A percentile compares a stretch with the other conserved stretches of the same genome.
phyloP scores from a whole-genome alignment of 2,797 vertebrate genomes.

The Sebastiscus albofasciatus region DNA sequence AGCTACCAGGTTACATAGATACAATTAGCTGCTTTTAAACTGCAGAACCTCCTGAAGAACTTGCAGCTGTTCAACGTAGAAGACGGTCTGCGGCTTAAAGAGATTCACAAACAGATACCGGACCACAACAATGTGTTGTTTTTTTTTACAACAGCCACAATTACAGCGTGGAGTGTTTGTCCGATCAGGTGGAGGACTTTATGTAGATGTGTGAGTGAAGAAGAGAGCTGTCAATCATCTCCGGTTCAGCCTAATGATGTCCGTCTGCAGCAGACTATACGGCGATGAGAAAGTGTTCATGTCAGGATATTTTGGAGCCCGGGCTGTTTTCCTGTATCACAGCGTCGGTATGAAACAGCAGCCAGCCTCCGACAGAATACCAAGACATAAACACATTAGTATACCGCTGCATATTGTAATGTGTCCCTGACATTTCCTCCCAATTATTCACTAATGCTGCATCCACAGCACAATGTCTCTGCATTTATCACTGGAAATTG shows the following conservation, averaged over 20 bases:
- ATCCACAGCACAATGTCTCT: slow-evolving; percentile 68
- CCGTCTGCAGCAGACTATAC: neutral
- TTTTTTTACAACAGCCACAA: neutral
- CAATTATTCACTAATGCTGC: slow-evolving; percentile 75
- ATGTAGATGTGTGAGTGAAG: slow-evolving; percentile 12
- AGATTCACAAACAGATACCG: neutral
- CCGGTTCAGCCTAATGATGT: neutral
- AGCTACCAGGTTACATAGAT: too few relatives aligned
- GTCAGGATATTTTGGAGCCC: slow-evolving; percentile 20
- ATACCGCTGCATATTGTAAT: slow-evolving; percentile 67
- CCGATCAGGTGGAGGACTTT: neutral
- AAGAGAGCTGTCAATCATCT: slow-evolving; percentile 25
- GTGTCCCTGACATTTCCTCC: slow-evolving; percentile 72
- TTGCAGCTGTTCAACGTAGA: too few relatives aligned
- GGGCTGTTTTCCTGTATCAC: slow-evolving; percentile 30
- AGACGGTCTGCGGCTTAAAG: neutral
- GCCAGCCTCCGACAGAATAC: slow-evolving; percentile 29
- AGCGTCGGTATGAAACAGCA: slow-evolving; percentile 21
- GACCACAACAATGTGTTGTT: neutral
- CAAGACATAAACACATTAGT: slow-evolving; percentile 66
- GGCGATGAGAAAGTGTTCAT: neutral
- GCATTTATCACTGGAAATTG: slow-evolving; percentile 76
- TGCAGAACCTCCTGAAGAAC: neutral
- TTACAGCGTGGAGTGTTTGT: slow-evolving; percentile 1
- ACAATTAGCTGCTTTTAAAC: neutral